A percentile compares a stretch with the other conserved stretches of the same genome.
These are phyloP conservation scores for Paramisgurnus dabryanus DNA, from an alignment of 2,113 vertebrate species.

Conservation along the genomic window DNA sequence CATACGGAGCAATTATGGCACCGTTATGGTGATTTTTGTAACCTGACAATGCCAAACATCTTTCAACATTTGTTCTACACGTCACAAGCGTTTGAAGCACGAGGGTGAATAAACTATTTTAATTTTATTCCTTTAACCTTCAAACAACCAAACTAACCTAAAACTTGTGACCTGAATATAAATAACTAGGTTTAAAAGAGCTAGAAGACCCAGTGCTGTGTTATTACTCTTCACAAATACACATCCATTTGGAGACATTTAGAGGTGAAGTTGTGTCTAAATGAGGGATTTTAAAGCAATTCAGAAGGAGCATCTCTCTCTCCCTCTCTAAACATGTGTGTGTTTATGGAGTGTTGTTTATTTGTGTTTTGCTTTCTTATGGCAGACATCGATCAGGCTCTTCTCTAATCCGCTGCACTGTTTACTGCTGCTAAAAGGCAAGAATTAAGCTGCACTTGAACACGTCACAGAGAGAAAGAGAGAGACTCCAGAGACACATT, in stretches of 20 bases:
- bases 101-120: no score
- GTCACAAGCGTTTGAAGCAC: not conserved
- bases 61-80: no score
- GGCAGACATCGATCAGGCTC: slow-evolving; percentile 2
- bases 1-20: no score
- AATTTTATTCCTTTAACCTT: not conserved
- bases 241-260: not conserved
- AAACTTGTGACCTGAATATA: not conserved
- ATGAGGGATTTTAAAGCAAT: not conserved
- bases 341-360: not conserved
- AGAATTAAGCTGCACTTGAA: slow-evolving; percentile 17
- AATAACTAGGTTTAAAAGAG: not conserved
- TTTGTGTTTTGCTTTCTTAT: not conserved
- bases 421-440: slow-evolving; percentile 8
- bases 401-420: slow-evolving; percentile 17
- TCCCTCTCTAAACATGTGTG: not conserved
- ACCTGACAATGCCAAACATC: no score
- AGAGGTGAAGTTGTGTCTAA: not conserved
- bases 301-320: not conserved
- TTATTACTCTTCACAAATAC: not conserved
- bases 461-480: not conserved
- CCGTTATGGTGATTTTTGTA: no score
- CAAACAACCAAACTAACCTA: not conserved
- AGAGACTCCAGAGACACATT: slow-evolving; percentile 1
- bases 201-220: not conserved